phyloP scores from a whole-genome alignment of 2,797 vertebrate species.

The Sebastes steindachneri region DNA sequence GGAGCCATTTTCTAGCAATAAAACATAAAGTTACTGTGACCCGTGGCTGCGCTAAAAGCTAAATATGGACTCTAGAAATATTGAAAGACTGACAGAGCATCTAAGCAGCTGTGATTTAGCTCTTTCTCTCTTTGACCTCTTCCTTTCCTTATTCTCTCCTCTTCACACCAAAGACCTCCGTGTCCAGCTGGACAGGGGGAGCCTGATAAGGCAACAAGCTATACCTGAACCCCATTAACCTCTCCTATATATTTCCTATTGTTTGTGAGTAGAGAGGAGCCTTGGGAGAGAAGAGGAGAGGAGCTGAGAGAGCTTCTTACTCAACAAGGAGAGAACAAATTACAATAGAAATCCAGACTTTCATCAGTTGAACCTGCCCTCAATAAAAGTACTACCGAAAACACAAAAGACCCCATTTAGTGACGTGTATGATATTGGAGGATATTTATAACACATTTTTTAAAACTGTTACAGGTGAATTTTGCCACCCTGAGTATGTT shows the following conservation, averaged over 20 bases:
- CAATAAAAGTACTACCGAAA: background rate
- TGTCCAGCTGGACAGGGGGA: background rate
- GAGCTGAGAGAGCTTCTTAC: background rate
- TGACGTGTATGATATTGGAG: background rate
- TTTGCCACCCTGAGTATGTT: background rate
- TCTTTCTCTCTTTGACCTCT: background rate
- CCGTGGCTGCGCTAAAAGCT: background rate
- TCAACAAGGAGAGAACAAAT: background rate
- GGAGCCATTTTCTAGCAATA: background rate
- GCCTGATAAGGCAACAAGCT: background rate
- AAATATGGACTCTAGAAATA: background rate
- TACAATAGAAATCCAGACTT: background rate
- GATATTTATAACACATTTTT: background rate
- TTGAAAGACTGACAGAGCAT: background rate
- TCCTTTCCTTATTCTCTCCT: background rate
- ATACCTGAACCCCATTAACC: constrained; percentile 30
- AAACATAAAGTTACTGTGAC: background rate
- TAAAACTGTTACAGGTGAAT: background rate
- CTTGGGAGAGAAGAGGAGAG: background rate
- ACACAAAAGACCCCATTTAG: background rate
- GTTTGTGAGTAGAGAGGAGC: background rate
- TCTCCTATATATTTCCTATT: background rate
- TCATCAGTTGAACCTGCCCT: background rate
- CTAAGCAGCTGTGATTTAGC: background rate
- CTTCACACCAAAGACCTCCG: background rate